A percentile compares a stretch with the other conserved stretches of the same genome.
phyloP scores from a whole-genome alignment of 1,140 invertebrate species.

The Drosophila bifasciata region DNA sequence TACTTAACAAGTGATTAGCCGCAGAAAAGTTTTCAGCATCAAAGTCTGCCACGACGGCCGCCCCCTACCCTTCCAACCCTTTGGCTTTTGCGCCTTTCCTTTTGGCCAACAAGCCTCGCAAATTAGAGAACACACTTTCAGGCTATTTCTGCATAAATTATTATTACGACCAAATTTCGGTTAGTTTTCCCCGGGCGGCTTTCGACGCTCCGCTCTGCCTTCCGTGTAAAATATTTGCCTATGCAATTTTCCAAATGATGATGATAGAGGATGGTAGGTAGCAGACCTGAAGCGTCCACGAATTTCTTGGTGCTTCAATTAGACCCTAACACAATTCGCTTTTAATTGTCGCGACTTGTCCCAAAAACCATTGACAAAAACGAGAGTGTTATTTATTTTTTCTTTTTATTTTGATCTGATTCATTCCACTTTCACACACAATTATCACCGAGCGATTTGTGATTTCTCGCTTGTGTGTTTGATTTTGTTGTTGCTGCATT shows the following conservation, averaged over 20 bases:
- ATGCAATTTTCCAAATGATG: slow-evolving; percentile 38
- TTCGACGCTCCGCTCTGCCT: too few species aligned
- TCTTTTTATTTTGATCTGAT: slow-evolving; percentile 4
- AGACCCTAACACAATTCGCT: slow-evolving; percentile 18
- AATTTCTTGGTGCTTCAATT: slow-evolving; percentile 32
- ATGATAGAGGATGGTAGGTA: slow-evolving; percentile 8
- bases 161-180: slow-evolving; percentile 30
- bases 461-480: slow-evolving; percentile 8
- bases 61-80: background rate
- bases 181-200: slow-evolving; percentile 6
- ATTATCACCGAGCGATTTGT: slow-evolving; percentile 14
- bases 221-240: slow-evolving; percentile 20
- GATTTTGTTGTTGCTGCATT: slow-evolving; percentile 17
- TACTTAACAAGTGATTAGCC: slow-evolving; percentile 71
- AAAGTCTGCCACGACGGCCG: slow-evolving; percentile 35
- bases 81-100: background rate
- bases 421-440: slow-evolving; percentile 33
- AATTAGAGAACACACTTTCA: slow-evolving; percentile 33
- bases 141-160: slow-evolving; percentile 59
- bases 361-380: background rate
- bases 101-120: background rate
- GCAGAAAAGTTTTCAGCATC: slow-evolving; percentile 52
- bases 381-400: background rate
- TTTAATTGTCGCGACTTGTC: slow-evolving; percentile 4
- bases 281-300: slow-evolving; percentile 26